Percentiles rank a stretch among this genome's conserved stretches.
Conservation (phyloP, 2,888 invertebrate species). For the Odontocolon sp. region DNA sequence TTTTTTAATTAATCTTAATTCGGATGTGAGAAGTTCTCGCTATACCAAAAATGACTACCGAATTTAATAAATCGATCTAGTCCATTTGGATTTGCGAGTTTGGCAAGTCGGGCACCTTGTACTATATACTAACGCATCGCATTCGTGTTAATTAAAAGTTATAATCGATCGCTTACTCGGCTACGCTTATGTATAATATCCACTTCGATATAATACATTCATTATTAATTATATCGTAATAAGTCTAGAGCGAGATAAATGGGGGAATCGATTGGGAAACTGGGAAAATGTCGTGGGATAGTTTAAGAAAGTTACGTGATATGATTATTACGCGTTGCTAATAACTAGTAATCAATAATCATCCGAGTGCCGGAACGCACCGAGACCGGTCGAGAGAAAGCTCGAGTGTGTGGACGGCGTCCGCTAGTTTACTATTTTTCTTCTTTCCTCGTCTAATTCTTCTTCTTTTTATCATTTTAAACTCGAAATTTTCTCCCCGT, state of each 20-base stretch:
- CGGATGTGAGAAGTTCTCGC: constrained; percentile 79
- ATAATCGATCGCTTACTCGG: constrained; percentile 50
- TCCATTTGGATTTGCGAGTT: constrained; percentile 71
- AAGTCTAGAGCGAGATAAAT: constrained; percentile 59
- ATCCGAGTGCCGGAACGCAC: constrained; percentile 68
- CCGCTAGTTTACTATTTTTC: constrained; percentile 66
- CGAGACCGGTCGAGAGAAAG: constrained; percentile 73
- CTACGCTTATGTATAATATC: constrained; percentile 58
- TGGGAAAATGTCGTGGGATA: constrained; percentile 37
- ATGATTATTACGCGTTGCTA: constrained; percentile 74
- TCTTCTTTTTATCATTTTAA: constrained; percentile 39
- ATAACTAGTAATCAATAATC: constrained; percentile 68
- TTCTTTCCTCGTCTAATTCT: not conserved
- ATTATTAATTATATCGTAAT: constrained; percentile 56
- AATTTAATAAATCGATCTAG: constrained; percentile 26
- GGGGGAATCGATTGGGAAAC: constrained; percentile 48
- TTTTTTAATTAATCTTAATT: constrained; percentile 71
- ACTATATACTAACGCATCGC: constrained; percentile 68
- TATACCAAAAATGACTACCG: constrained; percentile 55
- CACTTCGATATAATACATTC: constrained; percentile 70
- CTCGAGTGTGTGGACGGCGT: constrained; percentile 77
- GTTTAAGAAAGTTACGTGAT: constrained; percentile 72
- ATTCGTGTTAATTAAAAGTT: constrained; percentile 55
- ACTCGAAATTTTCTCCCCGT: constrained; percentile 53
- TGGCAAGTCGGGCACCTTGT: constrained; percentile 80